Conservation (phyloP, 2,888 invertebrate genomes). For the Idaea biselata region DNA sequence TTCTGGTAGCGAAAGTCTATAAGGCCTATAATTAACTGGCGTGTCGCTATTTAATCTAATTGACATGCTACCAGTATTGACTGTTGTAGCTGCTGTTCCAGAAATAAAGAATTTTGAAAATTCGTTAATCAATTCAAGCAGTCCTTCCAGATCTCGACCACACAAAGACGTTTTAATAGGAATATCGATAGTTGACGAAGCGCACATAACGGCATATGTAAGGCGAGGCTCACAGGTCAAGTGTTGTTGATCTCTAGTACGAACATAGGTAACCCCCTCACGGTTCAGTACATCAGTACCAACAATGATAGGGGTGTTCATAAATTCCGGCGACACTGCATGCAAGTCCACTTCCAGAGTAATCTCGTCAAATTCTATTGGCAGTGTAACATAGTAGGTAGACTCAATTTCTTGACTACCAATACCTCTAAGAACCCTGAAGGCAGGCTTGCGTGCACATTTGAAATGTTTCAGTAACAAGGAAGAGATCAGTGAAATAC, state of each 20-base stretch:
- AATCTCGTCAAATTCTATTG: constrained; percentile 25
- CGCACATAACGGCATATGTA: too few species aligned
- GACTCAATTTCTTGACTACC: constrained; percentile 9
- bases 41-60: constrained; percentile 2
- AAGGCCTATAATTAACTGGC: constrained; percentile 8
- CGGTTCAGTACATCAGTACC: constrained; percentile 32
- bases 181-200: background rate
- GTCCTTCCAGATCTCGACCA: too few species aligned
- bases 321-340: constrained; percentile 23
- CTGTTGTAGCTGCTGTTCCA: background rate
- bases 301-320: constrained; percentile 26
- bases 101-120: too few species aligned
- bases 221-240: constrained; percentile 9
- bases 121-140: too few species aligned
- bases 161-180: too few species aligned
- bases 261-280: constrained; percentile 26
- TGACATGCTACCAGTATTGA: constrained; percentile 13
- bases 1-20: too few species aligned
- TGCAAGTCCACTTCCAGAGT: too few species aligned
- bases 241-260: constrained; percentile 21
- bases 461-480: too few species aligned
- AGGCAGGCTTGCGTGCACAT: constrained; percentile 16
- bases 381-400: constrained; percentile 15
- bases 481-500: constrained; percentile 26
- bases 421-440: constrained; percentile 17